Evolutionary conservation across 2,888 invertebrate species (phyloP).

Genomic region (Cheilosia urbana): DNA sequence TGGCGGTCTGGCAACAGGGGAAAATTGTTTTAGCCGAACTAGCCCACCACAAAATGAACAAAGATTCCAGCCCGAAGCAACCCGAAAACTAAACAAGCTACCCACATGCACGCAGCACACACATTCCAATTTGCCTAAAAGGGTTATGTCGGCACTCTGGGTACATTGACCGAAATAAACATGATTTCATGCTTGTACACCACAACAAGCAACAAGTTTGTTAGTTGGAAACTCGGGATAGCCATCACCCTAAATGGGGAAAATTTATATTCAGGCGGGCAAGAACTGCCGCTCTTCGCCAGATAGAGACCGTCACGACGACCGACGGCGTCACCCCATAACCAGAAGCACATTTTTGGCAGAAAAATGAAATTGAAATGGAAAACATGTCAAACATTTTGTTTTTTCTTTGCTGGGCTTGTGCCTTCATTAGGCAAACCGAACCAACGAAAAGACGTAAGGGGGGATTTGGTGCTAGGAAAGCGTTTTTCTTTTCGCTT

Average conservation of each 20-base stretch:
- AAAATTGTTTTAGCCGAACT: slow-evolving; percentile 16
- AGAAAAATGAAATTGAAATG: slow-evolving; percentile 65
- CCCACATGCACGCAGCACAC: slow-evolving; percentile 42
- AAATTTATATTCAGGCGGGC: slow-evolving; percentile 57
- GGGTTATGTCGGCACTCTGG: slow-evolving; percentile 54
- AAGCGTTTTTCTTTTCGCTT: slow-evolving; percentile 9
- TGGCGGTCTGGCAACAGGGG: slow-evolving; percentile 29
- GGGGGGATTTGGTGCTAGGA: background rate
- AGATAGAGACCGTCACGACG: background rate
- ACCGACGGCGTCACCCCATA: slow-evolving; percentile 5
- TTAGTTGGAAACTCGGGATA: slow-evolving; percentile 9
- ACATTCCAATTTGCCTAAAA: slow-evolving; percentile 67
- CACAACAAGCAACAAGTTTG: slow-evolving; percentile 65
- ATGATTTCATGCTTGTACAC: slow-evolving; percentile 69
- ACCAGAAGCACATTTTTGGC: slow-evolving; percentile 41
- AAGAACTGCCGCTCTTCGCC: slow-evolving; percentile 8
- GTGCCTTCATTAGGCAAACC: slow-evolving; percentile 40
- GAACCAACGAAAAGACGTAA: background rate
- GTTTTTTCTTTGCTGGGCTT: slow-evolving; percentile 1
- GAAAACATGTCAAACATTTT: slow-evolving; percentile 68
- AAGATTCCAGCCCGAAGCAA: slow-evolving; percentile 2
- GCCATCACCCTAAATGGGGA: slow-evolving; percentile 19
- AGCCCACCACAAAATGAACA: slow-evolving; percentile 47
- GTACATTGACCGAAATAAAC: slow-evolving; percentile 73
- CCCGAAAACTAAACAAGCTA: slow-evolving; percentile 6